A percentile compares a stretch with the other conserved stretches of the same genome.
Evolutionary conservation across 2,797 vertebrate species (phyloP).

Genomic region (Toxotes lorentzi): DNA sequence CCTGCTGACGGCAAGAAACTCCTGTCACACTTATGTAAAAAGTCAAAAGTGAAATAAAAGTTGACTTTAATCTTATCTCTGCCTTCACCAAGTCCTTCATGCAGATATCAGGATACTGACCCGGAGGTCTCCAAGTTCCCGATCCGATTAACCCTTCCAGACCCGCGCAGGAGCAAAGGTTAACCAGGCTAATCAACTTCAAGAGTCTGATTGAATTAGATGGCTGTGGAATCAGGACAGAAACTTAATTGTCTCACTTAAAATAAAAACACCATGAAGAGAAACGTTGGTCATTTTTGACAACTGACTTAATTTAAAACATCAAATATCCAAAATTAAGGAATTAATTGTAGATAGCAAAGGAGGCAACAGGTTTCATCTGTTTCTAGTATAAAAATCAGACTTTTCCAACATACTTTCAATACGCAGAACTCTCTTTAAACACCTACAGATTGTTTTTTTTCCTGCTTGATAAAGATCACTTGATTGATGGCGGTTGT

Average conservation of each 20-base stretch:
- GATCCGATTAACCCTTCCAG: constrained; percentile 92
- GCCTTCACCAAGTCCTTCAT: constrained; percentile 85
- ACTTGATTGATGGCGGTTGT: constrained; percentile 50
- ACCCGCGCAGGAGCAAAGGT: constrained; percentile 85
- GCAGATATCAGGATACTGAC: constrained; percentile 86
- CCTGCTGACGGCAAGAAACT: constrained; percentile 26
- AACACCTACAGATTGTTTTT: constrained; percentile 17
- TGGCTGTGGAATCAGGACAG: constrained; percentile 65
- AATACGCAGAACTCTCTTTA: constrained; percentile 12
- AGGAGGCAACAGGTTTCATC: constrained; percentile 37
- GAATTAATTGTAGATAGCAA: constrained; percentile 8
- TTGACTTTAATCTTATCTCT: constrained; percentile 85
- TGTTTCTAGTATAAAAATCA: background rate
- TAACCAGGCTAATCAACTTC: constrained; percentile 89
- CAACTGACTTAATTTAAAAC: constrained; percentile 7
- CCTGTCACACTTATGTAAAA: constrained; percentile 40
- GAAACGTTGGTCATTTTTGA: constrained; percentile 15
- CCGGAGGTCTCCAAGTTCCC: constrained; percentile 85
- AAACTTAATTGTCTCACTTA: constrained; percentile 52
- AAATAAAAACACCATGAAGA: constrained; percentile 8
- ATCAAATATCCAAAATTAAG: background rate
- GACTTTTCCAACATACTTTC: background rate
- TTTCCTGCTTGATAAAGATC: constrained; percentile 44
- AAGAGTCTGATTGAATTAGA: constrained; percentile 83
- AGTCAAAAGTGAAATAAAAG: constrained; percentile 65